phyloP scores from a whole-genome alignment of 2,888 invertebrate species.

The Eupithecia abbreviata region DNA sequence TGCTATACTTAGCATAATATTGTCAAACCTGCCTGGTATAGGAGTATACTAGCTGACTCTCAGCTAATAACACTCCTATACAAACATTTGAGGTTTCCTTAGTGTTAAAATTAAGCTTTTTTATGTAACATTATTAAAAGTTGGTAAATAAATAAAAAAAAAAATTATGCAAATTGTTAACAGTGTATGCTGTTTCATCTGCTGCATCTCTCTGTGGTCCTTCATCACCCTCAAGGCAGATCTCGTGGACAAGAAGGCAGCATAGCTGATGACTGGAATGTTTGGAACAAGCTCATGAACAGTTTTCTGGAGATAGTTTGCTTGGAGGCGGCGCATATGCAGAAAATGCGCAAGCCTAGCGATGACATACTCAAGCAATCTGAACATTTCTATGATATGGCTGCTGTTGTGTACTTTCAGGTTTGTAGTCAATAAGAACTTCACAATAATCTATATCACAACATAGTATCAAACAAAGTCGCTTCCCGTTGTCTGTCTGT shows the following conservation, averaged over 20 bases:
- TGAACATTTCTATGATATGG: constrained; percentile 60
- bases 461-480: too few species aligned
- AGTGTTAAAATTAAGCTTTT: too few species aligned
- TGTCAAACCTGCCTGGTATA: too few species aligned
- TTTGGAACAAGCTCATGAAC: constrained; percentile 68
- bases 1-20: not conserved
- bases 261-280: constrained; percentile 65
- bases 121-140: too few species aligned
- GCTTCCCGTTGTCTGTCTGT: too few species aligned
- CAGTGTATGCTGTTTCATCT: constrained; percentile 70
- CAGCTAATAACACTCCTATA: too few species aligned
- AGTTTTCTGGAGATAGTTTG: constrained; percentile 71
- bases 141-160: too few species aligned
- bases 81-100: too few species aligned
- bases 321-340: constrained; percentile 63
- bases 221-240: constrained; percentile 73
- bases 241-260: constrained; percentile 59
- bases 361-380: constrained; percentile 53
- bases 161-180: not conserved
- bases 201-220: constrained; percentile 59
- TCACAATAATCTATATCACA: not conserved
- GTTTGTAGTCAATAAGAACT: constrained; percentile 48
- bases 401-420: constrained; percentile 72
- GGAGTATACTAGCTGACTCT: too few species aligned
- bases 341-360: constrained; percentile 62